A percentile compares a stretch with the other conserved stretches of the same genome.
phyloP scores from a whole-genome alignment of 1,140 invertebrate species.

The Amphibalanus amphitrite region DNA sequence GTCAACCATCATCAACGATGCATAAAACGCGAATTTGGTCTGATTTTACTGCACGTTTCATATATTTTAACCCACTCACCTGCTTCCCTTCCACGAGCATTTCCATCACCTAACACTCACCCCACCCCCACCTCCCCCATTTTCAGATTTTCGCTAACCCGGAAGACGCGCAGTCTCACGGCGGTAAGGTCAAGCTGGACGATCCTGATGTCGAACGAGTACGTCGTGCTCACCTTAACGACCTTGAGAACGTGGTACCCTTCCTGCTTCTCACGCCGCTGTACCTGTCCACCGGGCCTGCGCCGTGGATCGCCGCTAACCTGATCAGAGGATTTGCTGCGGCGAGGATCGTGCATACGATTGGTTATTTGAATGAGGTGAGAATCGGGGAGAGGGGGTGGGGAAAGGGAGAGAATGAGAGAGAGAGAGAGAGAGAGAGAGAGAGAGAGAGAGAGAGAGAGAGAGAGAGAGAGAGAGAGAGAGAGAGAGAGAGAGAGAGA shows the following conservation, averaged over 20 bases:
- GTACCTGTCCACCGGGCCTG: constrained; percentile 40
- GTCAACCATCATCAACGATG: neutral
- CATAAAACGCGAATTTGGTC: neutral
- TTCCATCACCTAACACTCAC: too few species aligned
- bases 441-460: too few species aligned
- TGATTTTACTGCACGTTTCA: neutral
- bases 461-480: too few species aligned
- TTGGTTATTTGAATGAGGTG: constrained; percentile 6
- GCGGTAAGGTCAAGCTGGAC: constrained; percentile 15
- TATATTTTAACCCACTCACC: neutral
- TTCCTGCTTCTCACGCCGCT: constrained; percentile 40
- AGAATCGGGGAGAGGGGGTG: too few species aligned
- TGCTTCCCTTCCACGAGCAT: too few species aligned
- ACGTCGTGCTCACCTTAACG: constrained; percentile 40
- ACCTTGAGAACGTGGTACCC: constrained; percentile 46
- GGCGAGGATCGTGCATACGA: constrained; percentile 37
- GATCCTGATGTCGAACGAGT: constrained; percentile 22
- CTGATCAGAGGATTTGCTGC: constrained; percentile 39
- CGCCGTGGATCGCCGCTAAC: constrained; percentile 30
- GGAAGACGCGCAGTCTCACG: constrained; percentile 26
- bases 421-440: too few species aligned
- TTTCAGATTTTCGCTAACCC: constrained; percentile 24
- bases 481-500: too few species aligned
- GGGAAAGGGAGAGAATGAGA: too few species aligned
- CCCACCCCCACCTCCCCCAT: neutral